Base-by-base conservation (phyloP, 2,888 invertebrate genomes). In the Mythimna lalbum region DNA sequence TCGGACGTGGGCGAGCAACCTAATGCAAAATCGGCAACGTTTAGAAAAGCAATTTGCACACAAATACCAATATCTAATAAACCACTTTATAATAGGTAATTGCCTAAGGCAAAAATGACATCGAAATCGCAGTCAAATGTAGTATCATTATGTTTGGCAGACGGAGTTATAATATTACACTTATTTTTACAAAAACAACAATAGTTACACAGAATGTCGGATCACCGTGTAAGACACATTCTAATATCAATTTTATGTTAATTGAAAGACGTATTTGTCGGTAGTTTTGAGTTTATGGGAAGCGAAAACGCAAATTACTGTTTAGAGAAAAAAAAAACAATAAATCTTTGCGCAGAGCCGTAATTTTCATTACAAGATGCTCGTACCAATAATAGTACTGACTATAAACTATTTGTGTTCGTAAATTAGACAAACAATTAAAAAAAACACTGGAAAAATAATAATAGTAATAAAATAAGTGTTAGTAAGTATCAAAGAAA, bases 121-220 rank as follows among this genome's bases (percentile, higher is more conserved):
- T 31, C n/a, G n/a, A 52, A 52, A 12, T 31, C 53, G 62, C 50
- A 65, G 43, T 75, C n/a, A 55, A 47, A 36, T 69, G 27, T 36
- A 6, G 10, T 79, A 33, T 67, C 36, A 59, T 27, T n/a, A 4
- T 1, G 6, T 47, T 27, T 36, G 62, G 67, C 73, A 59, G 61
- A 55, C 63, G 63, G 53, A 43, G 67, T 47, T 82, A 78, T 78
- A 64, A 70, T 63, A 52, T 47, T 73, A 83, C 79, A 85, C 87
- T 91, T 91, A 90, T 92, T 93, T 92, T 91, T 91, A 92, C 91
- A 90, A 89, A 85, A 87, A 84, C 84, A 87, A 84, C 80, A 82
- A 84, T 86, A 86, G 90, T 91, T 91, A 87, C 72, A 85, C 86
- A 90, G 87, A 85, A 76, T 87, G 86, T 90, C 85, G 83, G 84